Base-by-base conservation (phyloP, 2,113 vertebrate species). In the Terrapene triunguis region DNA sequence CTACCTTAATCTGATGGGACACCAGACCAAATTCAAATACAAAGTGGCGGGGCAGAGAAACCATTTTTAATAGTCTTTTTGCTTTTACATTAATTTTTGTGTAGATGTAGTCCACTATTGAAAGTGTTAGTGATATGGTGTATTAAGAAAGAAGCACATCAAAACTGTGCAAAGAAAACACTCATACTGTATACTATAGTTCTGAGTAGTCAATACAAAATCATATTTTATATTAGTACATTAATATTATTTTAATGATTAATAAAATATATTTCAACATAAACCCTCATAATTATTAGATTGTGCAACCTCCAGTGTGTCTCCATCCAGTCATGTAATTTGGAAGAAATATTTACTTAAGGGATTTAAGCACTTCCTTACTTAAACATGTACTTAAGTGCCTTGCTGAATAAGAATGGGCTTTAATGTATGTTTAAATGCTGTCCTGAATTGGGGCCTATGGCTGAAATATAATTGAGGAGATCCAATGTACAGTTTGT, bases 1-100 rank as follows among this genome's bases (percentile, higher is more conserved):
- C 76, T 92, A 55, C 78, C 87, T 50, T 82, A 89, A 80, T 94
- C 42, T 21, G 85, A 90, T 94, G 83, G 93, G 89, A 92, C 42
- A 76, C 13, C 11, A 78, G 85, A 87, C 94, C 80, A 42, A 81
- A 54, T 78, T 95, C 29, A 4, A 82, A 88, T 88, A 48, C 69
- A 82, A 90, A 83, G 14, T 32, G 83, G 92, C 8, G 8, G 53
- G 21, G 8, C 21, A 54, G 21, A 54, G 88, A 83, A 55, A 82
- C 94, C 42, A 55, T 82, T 79, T 24, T 74, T 74, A 65, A 65
- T 65, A 35, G n/a, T 38, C 69, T 74, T 42, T 6, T 74, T 74
- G 17, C 38, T 38, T 42, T 74, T 42, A 74, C 25, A 42, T 72
- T 38, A 72, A 72, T 72, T 38, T 72, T 47, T 44, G 8, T 48